Conservation (phyloP, 1,140 invertebrate species). For the Dermatophagoides farinae region DNA sequence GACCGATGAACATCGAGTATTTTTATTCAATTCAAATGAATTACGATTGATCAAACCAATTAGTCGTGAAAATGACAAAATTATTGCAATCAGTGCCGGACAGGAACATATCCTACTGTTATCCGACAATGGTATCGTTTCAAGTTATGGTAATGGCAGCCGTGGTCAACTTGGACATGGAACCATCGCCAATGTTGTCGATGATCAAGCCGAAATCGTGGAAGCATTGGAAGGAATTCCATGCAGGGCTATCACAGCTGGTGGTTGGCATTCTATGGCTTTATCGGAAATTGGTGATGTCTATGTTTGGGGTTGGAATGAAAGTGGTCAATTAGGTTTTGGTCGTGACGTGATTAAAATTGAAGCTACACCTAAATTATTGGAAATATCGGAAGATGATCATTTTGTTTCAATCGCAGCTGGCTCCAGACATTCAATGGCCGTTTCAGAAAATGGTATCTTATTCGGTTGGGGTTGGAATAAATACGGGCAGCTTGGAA, state of each 20-base stretch:
- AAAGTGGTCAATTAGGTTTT: constrained; percentile 50
- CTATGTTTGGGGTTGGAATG: constrained; percentile 69
- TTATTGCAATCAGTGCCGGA: constrained; percentile 38
- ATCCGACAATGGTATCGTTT: constrained; percentile 45
- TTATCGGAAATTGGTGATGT: constrained; percentile 35
- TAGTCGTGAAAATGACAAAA: background rate
- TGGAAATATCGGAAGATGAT: constrained; percentile 13
- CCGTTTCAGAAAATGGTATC: constrained; percentile 14
- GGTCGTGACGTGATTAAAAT: constrained; percentile 20
- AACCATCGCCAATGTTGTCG: constrained; percentile 33
- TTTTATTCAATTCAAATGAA: background rate
- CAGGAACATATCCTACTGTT: constrained; percentile 54
- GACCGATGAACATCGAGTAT: constrained; percentile 1
- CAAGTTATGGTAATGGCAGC: constrained; percentile 58
- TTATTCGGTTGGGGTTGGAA: constrained; percentile 16
- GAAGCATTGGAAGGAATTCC: constrained; percentile 36
- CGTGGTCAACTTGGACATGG: constrained; percentile 63
- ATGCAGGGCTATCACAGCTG: constrained; percentile 36
- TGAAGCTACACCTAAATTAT: constrained; percentile 13
- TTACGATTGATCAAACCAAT: background rate
- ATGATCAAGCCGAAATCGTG: constrained; percentile 38
- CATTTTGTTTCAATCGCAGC: constrained; percentile 10
- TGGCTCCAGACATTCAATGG: constrained; percentile 19
- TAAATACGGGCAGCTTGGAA: constrained; percentile 11
- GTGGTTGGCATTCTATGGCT: constrained; percentile 62